Percentiles rank a stretch among this genome's conserved stretches.
phyloP scores from a whole-genome alignment of 2,113 vertebrate species.

The Thymallus thymallus region DNA sequence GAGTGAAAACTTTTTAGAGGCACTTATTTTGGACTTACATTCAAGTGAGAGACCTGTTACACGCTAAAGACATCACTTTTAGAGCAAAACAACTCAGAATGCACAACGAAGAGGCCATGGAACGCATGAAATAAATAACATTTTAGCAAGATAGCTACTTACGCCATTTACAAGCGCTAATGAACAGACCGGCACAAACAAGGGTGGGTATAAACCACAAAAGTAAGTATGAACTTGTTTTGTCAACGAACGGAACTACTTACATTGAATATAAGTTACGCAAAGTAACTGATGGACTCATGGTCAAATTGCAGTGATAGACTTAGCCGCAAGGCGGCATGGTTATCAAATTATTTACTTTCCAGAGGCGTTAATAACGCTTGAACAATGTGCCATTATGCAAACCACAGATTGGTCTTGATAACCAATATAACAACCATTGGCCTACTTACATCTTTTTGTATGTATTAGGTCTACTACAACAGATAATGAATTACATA shows the following conservation, averaged over 20 bases:
- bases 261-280: not conserved
- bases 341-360: constrained; percentile 34
- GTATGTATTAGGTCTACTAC: not conserved
- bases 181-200: too few relatives aligned
- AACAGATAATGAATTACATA: too few relatives aligned
- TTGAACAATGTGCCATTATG: too few relatives aligned
- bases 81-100: not conserved
- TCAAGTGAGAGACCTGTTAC: not conserved
- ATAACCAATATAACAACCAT: not conserved
- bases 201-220: not conserved
- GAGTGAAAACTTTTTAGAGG: constrained; percentile 38
- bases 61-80: not conserved
- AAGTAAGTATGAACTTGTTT: not conserved
- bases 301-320: constrained; percentile 8
- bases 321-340: constrained; percentile 55
- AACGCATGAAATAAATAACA: not conserved
- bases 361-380: too few relatives aligned
- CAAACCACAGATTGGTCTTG: too few relatives aligned
- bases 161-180: too few relatives aligned
- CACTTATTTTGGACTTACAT: constrained; percentile 29
- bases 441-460: not conserved
- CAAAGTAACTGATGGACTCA: not conserved
- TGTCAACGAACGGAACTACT: not conserved
- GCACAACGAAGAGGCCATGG: not conserved
- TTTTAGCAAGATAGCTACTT: too few relatives aligned